Conservation (phyloP, 1,140 invertebrate species). For the Rhopalosiphum maidis region DNA sequence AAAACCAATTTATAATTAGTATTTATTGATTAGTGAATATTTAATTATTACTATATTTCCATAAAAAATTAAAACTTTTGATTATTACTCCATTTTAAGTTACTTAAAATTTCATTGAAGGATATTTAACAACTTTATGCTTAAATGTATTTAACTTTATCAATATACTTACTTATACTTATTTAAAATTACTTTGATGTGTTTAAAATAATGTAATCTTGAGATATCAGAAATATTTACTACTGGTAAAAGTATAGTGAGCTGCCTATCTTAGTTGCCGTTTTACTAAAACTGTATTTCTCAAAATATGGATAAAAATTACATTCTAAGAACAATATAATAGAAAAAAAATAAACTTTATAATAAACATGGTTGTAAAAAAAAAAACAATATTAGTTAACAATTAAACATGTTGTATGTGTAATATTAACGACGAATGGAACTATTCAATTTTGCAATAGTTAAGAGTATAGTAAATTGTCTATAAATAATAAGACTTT, state of each 20-base stretch:
- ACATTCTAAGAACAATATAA: not conserved
- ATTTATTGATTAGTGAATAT: not conserved
- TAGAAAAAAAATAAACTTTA: not conserved
- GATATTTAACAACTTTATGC: not conserved
- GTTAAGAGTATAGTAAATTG: not conserved
- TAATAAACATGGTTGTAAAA: not conserved
- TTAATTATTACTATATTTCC: not conserved
- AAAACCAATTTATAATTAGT: not conserved
- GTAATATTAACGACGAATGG: too few species aligned
- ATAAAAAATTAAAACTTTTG: not conserved
- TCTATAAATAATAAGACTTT: not conserved
- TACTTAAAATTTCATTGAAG: not conserved
- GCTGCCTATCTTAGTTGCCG: not conserved
- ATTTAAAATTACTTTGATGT: not conserved
- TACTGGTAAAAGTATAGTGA: not conserved
- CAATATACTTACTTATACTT: not conserved
- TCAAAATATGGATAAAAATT: not conserved
- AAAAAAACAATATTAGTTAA: not conserved
- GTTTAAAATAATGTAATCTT: not conserved
- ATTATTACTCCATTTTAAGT: not conserved
- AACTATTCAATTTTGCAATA: not conserved
- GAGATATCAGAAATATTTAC: not conserved
- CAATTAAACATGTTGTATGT: not conserved
- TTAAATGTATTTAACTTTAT: not conserved
- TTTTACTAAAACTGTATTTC: not conserved